A percentile compares a stretch with the other conserved stretches of the same genome.
Evolutionary conservation across 2,797 vertebrate genomes (phyloP).

Genomic region (Spatula clypeata): DNA sequence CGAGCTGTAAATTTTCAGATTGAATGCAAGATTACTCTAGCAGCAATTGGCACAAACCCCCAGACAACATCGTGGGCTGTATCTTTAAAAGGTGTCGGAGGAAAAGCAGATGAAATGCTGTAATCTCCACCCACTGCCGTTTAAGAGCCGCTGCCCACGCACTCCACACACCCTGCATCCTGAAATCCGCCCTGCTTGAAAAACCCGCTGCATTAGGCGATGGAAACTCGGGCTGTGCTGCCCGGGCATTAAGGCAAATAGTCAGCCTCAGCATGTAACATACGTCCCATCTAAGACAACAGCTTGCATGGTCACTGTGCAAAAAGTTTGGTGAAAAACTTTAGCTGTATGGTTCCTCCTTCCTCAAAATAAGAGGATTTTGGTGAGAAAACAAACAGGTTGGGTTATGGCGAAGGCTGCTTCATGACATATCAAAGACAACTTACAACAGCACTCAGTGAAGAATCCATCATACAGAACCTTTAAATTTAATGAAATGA

Average conservation of each 20-base stretch:
- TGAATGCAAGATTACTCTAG: background rate
- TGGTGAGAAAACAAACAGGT: background rate
- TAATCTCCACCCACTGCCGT: slow-evolving; percentile 77
- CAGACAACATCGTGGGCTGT: slow-evolving; percentile 34
- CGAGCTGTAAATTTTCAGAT: background rate
- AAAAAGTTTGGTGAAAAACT: background rate
- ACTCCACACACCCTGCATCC: slow-evolving; percentile 74
- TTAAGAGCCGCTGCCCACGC: slow-evolving; percentile 80
- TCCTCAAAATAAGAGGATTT: background rate
- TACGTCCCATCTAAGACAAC: background rate
- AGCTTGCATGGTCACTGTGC: background rate
- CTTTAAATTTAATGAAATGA: background rate
- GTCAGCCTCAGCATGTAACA: background rate
- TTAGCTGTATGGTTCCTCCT: fast-evolving
- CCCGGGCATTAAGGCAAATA: background rate
- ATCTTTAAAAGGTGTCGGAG: slow-evolving; percentile 86
- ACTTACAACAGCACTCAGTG: background rate
- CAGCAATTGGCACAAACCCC: background rate
- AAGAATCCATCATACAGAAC: background rate
- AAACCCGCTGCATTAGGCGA: slow-evolving; percentile 60
- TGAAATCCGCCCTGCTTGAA: slow-evolving; percentile 75
- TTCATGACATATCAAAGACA: background rate
- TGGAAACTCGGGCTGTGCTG: slow-evolving; percentile 83
- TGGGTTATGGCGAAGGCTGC: background rate
- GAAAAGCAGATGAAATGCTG: slow-evolving; percentile 79